Evolutionary conservation across 2,113 vertebrate species (phyloP).

Genomic region (Macheiramphus alcinus): DNA sequence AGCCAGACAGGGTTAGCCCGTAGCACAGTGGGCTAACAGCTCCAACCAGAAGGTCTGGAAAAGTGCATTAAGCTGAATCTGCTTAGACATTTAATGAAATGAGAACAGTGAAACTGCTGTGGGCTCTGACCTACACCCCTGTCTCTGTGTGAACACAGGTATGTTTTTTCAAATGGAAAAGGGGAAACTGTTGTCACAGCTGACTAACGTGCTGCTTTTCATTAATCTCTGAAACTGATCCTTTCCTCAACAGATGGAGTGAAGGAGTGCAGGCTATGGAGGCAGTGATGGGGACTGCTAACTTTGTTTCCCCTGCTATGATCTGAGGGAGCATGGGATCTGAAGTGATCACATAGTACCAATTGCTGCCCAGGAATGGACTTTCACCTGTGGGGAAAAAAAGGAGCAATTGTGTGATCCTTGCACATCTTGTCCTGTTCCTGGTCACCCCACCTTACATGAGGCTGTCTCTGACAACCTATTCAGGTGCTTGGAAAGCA

Average conservation of each 20-base stretch:
- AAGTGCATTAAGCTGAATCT: neutral
- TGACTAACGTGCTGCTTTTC: neutral
- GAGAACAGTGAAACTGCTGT: neutral
- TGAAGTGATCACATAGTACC: neutral
- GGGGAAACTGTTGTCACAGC: neutral
- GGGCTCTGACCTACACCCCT: neutral
- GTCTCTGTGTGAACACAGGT: neutral
- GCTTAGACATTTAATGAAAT: neutral
- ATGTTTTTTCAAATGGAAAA: neutral
- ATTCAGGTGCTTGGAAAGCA: neutral
- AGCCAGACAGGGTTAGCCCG: fast-evolving
- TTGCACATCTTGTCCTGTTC: neutral
- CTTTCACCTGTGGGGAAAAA: neutral
- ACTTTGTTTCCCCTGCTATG: neutral
- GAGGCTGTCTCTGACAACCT: neutral
- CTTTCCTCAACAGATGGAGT: neutral
- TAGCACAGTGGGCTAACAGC: neutral
- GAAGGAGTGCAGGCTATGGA: neutral
- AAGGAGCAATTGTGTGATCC: neutral
- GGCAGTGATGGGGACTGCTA: neutral
- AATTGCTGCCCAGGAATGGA: neutral
- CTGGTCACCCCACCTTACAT: neutral
- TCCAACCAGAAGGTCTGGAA: neutral
- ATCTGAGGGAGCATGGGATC: neutral
- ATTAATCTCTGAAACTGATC: neutral